Evolutionary conservation across 1,140 invertebrate species (phyloP), one percentile per base, ranked within the genome.

Genomic region (Euglossa dilemma): DNA sequence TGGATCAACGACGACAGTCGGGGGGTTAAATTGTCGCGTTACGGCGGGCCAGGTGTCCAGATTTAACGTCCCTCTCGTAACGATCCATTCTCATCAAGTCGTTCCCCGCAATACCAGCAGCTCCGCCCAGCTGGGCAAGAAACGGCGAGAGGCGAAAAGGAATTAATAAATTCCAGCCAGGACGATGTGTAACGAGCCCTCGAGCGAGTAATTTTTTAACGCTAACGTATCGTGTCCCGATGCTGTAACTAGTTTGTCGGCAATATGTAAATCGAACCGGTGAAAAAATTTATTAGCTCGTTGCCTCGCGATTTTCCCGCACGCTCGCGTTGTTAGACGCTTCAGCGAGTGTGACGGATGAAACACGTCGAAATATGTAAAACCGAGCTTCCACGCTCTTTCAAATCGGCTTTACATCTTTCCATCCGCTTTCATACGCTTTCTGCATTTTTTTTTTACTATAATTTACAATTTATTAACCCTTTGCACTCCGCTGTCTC

Each of bases 21-120:
- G 18, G 45, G 63, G 45, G 72, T 67, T 76, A 47, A 66, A 66
- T 66, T 59, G 79, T 43, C 61, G 64, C 2, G 52, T 67, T 69
- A 56, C 50, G 50, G 57, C 56, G 52, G 18, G 23, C 80, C 80
- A 82, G 80, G 80, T 82, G 80, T 76, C 72, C 72, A 67, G 73
- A 75, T 82, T 76, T 52, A 82, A 82, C 61, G 78, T 80, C 78
- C 78, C 70, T 74, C n/a, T 63, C 47, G 80, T 64, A 76, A 76
- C 80, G 80, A 82, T 76, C 52, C 80, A 82, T 82, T 82, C 67
- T 69, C 80, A 67, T 75, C 79, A 28, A 73, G 61, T 64, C 28
- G 52, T 57, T 50, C 25, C 25, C 63, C 12, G 54, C 56, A 67
- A 81, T 18, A 23, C 18, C 72, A n/a, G 47, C 61, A 50, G 25